Evolutionary conservation across 2,888 invertebrate genomes (phyloP), one percentile per base, ranked within the genome.

Genomic region (Cybosia mesomella): DNA sequence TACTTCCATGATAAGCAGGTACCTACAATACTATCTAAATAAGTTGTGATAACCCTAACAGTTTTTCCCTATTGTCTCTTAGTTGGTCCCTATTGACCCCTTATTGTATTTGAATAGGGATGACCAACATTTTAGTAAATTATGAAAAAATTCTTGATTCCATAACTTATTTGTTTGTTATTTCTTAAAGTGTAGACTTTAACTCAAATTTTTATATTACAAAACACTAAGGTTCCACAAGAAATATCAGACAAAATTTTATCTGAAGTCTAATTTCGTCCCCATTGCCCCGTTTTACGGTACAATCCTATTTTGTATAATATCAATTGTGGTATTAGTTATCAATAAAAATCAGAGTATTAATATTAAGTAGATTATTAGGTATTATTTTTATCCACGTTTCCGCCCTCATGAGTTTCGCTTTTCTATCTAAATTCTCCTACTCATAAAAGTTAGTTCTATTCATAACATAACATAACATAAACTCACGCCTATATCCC

Each of bases 281-380:
- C 58, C 58, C 18, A 32, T 58, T 32, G 58, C 58, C 58, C 55
- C 55, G 55, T 55, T 21, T 55, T 55, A 55, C 24, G 71, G n/a
- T n/a, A n/a, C n/a, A n/a, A n/a, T n/a, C n/a, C n/a, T n/a, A n/a
- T n/a, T n/a, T n/a, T n/a, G n/a, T n/a, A n/a, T n/a, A n/a, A n/a
- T n/a, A n/a, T n/a, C n/a, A n/a, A n/a, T n/a, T n/a, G n/a, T n/a
- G n/a, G n/a, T n/a, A n/a, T n/a, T n/a, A n/a, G n/a, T n/a, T n/a
- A n/a, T n/a, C n/a, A n/a, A n/a, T n/a, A n/a, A n/a, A n/a, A n/a
- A n/a, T n/a, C n/a, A n/a, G n/a, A n/a, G n/a, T n/a, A n/a, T n/a
- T n/a, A n/a, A n/a, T n/a, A n/a, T n/a, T n/a, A n/a, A n/a, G n/a
- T n/a, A n/a, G n/a, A n/a, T n/a, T n/a, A n/a, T n/a, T n/a, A n/a